These are phyloP conservation scores for Crocallis elinguaria DNA, from an alignment of 2,888 invertebrate genomes.

Conservation along the genomic window DNA sequence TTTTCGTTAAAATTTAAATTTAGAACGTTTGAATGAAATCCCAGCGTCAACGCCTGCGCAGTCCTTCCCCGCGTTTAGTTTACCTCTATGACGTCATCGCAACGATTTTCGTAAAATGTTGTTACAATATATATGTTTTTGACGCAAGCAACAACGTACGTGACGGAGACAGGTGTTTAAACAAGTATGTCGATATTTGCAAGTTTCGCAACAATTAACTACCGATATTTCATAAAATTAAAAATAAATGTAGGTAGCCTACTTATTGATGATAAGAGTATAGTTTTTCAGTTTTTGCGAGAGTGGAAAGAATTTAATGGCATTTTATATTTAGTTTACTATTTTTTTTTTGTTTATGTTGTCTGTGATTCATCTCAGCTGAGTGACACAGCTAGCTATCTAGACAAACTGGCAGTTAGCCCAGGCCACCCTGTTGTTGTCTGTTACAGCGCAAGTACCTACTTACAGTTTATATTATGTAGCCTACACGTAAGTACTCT, in stretches of 20 bases:
- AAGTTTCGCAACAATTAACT: constrained; percentile 3
- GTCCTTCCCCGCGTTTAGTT: constrained; percentile 30
- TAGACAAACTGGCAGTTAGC: constrained; percentile 28
- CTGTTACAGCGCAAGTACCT: no score
- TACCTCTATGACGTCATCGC: constrained; percentile 33
- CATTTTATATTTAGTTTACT: neutral
- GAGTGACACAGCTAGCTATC: constrained; percentile 22
- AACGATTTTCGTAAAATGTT: constrained; percentile 11
- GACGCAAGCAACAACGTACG: constrained; percentile 18
- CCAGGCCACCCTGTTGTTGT: constrained; percentile 27
- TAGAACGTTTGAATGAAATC: constrained; percentile 44
- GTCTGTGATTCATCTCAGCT: neutral
- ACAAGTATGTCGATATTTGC: constrained; percentile 6
- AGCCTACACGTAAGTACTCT: no score
- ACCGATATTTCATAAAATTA: neutral
- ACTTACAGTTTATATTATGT: no score
- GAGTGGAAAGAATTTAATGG: no score
- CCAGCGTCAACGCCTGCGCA: constrained; percentile 37
- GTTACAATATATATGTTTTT: constrained; percentile 19
- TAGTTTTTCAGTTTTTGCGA: no score
- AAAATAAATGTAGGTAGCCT: no score
- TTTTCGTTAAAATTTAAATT: constrained; percentile 40
- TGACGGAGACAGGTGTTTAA: constrained; percentile 26
- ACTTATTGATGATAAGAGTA: no score
- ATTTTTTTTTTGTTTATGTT: neutral